These are phyloP conservation scores for Forbesichthys papilliferus DNA, from an alignment of 2,113 vertebrate genomes.

Conservation along the genomic window DNA sequence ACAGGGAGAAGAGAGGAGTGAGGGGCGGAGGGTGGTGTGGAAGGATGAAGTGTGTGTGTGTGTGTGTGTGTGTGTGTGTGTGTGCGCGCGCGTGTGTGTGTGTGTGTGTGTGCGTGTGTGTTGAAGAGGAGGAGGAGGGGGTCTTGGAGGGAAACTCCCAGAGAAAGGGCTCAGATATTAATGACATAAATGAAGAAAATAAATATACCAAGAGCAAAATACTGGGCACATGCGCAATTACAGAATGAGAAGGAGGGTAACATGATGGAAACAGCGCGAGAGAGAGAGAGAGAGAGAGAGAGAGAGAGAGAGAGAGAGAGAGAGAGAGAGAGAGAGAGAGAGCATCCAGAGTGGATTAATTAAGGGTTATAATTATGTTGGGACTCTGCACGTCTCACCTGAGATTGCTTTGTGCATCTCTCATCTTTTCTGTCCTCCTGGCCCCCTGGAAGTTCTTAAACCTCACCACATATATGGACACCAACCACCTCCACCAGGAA, in stretches of 20 bases:
- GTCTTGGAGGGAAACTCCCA: conserved; percentile 35
- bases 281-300: conserved; percentile 18
- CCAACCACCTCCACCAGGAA: conserved; percentile 47
- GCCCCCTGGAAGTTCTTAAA: conserved; percentile 48
- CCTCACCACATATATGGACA: conserved; percentile 46
- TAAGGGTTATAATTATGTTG: conserved; percentile 77
- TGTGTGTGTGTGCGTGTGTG: conserved; percentile 6
- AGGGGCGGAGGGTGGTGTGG: conserved; percentile 34
- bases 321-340: conserved; percentile 21
- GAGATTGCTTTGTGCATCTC: conserved; percentile 55
- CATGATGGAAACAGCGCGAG: conserved; percentile 59
- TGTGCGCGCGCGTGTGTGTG: not conserved
- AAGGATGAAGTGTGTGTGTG: conserved; percentile 3
- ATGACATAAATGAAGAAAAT: conserved; percentile 37
- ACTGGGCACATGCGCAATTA: conserved; percentile 58
- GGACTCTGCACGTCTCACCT: conserved; percentile 68
- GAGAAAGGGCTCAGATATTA: conserved; percentile 64
- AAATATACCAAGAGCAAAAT: conserved; percentile 56
- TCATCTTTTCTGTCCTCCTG: conserved; percentile 50
- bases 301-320: not conserved
- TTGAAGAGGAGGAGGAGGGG: conserved; percentile 11
- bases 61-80: conserved; percentile 7
- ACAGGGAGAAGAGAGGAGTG: conserved; percentile 18
- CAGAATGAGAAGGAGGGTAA: conserved; percentile 36
- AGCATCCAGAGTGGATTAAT: conserved; percentile 73